Percentiles rank a stretch among this genome's conserved stretches.
Evolutionary conservation across 2,113 vertebrate genomes (phyloP).

Genomic region (Vanacampus margaritifer): DNA sequence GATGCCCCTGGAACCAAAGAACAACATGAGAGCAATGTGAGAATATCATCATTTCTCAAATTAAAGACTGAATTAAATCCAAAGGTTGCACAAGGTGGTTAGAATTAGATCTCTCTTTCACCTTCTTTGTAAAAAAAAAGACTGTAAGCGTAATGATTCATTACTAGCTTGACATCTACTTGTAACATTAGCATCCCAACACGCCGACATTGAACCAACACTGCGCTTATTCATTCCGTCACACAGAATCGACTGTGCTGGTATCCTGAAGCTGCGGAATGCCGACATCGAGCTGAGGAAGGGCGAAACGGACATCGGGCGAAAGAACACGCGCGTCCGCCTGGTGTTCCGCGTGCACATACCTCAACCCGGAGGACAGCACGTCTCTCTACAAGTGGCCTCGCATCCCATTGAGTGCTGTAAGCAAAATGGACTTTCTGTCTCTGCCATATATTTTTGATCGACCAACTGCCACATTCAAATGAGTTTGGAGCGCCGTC

Average conservation of each 20-base stretch:
- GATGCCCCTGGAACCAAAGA: slow-evolving; percentile 94
- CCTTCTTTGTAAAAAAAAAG: too few relatives aligned
- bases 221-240: not conserved
- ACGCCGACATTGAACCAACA: not conserved
- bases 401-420: slow-evolving; percentile 97
- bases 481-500: slow-evolving; percentile 32
- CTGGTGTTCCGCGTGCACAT: slow-evolving; percentile 93
- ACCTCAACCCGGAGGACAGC: slow-evolving; percentile 82
- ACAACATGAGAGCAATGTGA: slow-evolving; percentile 98
- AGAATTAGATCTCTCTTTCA: too few relatives aligned
- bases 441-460: not conserved
- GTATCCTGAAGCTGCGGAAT: slow-evolving; percentile 94
- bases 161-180: too few relatives aligned
- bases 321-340: slow-evolving; percentile 94
- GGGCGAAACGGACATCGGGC: slow-evolving; percentile 94
- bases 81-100: not conserved
- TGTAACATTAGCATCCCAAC: not conserved
- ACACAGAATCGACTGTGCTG: slow-evolving; percentile 91
- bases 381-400: slow-evolving; percentile 86
- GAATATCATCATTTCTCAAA: slow-evolving; percentile 30
- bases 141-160: too few relatives aligned
- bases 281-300: slow-evolving; percentile 96
- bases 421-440: slow-evolving; percentile 66
- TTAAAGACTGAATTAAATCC: not conserved
- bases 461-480: slow-evolving; percentile 23